Conservation (phyloP, 2,888 invertebrate species). For the Tipula lateralis region DNA sequence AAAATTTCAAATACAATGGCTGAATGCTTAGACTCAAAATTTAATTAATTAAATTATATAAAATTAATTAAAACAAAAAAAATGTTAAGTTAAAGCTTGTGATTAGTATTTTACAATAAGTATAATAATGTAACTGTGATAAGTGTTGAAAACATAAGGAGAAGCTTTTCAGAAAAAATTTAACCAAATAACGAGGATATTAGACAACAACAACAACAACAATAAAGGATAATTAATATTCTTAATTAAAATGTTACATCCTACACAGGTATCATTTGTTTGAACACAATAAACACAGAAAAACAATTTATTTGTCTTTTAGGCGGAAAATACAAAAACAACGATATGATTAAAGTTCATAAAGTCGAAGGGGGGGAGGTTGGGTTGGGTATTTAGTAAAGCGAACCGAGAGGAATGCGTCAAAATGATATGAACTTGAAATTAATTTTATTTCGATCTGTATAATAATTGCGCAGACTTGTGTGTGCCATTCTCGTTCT, state of each 20-base stretch:
- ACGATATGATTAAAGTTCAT: background rate
- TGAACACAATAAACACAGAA: background rate
- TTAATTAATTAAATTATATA: background rate
- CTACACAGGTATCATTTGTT: slow-evolving; percentile 24
- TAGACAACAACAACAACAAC: background rate
- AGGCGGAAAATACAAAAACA: background rate
- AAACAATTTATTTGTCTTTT: background rate
- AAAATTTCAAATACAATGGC: background rate
- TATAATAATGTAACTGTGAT: background rate
- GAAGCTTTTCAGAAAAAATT: background rate
- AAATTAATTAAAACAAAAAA: background rate
- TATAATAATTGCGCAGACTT: slow-evolving; percentile 14
- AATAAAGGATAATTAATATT: slow-evolving; percentile 24
- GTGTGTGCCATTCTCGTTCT: background rate
- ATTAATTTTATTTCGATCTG: background rate
- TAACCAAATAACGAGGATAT: slow-evolving; percentile 5
- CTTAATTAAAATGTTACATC: slow-evolving; percentile 19
- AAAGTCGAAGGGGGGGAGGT: background rate
- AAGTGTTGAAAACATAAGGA: background rate
- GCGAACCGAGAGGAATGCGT: background rate
- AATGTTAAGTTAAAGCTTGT: slow-evolving; percentile 3
- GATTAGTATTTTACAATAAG: background rate
- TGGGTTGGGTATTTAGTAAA: background rate
- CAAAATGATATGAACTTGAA: background rate
- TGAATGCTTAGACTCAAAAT: background rate